These are phyloP conservation scores for Nemotelus nigrinus DNA, from an alignment of 2,888 invertebrate genomes.

Conservation along the genomic window DNA sequence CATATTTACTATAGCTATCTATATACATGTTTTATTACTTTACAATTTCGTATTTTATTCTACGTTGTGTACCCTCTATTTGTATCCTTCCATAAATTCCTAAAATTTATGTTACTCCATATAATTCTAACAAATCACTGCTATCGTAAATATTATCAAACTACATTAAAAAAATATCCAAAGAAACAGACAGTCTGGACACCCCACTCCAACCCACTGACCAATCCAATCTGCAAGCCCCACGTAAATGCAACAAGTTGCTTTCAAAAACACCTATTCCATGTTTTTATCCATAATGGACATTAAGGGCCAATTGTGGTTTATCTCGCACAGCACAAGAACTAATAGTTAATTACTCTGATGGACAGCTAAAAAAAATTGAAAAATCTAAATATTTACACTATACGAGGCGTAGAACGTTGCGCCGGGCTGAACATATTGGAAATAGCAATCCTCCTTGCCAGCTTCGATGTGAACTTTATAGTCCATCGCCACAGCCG, in stretches of 20 bases:
- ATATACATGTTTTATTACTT: no score
- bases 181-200: not conserved
- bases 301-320: no score
- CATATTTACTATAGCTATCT: no score
- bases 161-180: not conserved
- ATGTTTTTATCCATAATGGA: not conserved
- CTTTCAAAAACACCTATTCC: not conserved
- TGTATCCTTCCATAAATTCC: no score
- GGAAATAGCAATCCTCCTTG: conserved; percentile 94
- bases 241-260: conserved; percentile 19
- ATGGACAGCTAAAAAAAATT: no score
- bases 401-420: conserved; percentile 95
- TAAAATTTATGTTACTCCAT: no score
- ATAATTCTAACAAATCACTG: no score
- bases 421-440: conserved; percentile 90
- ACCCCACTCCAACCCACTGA: not conserved
- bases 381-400: conserved; percentile 67
- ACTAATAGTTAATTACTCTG: no score
- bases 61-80: no score
- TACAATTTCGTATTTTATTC: no score
- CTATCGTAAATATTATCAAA: no score
- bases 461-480: conserved; percentile 96
- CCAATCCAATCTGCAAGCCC: not conserved
- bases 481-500: conserved; percentile 95
- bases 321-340: no score